A percentile compares a stretch with the other conserved stretches of the same genome.
phyloP scores from a whole-genome alignment of 2,113 vertebrate species.

The Probosciger aterrimus region DNA sequence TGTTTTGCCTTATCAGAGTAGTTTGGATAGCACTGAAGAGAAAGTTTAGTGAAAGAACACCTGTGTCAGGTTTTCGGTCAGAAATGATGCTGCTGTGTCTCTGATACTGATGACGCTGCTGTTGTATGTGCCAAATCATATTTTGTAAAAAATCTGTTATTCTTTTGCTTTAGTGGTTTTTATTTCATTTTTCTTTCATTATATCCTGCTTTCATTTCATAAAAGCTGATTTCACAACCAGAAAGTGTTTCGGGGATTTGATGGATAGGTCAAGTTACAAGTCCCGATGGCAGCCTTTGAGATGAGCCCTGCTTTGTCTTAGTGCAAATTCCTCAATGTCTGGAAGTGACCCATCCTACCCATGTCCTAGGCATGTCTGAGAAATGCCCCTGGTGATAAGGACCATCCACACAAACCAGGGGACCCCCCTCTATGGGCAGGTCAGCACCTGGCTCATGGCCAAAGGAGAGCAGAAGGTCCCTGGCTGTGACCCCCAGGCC shows the following conservation, averaged over 20 bases:
- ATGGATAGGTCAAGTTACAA: not conserved
- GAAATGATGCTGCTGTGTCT: not conserved
- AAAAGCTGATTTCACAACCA: not conserved
- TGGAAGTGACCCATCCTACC: not conserved
- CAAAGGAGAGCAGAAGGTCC: not conserved
- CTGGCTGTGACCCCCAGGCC: not conserved
- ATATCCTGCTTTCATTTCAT: not conserved
- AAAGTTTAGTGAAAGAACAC: not conserved
- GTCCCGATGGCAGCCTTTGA: not conserved
- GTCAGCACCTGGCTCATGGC: not conserved
- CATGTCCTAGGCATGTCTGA: rapidly evolving
- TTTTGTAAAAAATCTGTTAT: not conserved
- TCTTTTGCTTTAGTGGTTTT: not conserved
- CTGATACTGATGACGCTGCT: not conserved
- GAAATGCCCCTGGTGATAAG: not conserved
- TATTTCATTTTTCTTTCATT: not conserved
- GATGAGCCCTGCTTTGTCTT: not conserved
- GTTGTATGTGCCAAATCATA: not conserved
- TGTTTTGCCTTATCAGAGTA: not conserved
- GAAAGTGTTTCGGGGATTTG: not conserved
- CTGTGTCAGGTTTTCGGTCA: not conserved
- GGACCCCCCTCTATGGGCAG: not conserved
- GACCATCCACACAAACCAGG: not conserved
- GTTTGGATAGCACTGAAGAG: not conserved
- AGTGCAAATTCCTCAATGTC: not conserved